A percentile compares a stretch with the other conserved stretches of the same genome.
These are phyloP conservation scores for Aphrophora alni DNA, from an alignment of 2,888 invertebrate species.

Conservation along the genomic window DNA sequence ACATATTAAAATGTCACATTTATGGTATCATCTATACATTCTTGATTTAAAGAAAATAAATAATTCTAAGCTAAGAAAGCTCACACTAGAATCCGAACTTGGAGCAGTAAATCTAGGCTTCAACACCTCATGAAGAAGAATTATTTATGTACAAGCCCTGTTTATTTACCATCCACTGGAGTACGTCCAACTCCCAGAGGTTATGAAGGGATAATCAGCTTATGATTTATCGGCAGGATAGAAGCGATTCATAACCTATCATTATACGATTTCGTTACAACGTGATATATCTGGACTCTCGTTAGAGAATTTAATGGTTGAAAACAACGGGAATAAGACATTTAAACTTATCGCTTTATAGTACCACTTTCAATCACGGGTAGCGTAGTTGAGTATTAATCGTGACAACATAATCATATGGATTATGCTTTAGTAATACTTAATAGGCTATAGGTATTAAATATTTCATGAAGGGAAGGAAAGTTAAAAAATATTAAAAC, in stretches of 20 bases:
- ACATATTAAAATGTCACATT: background rate
- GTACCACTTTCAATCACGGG: background rate
- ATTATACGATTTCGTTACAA: slow-evolving; percentile 6
- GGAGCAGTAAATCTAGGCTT: background rate
- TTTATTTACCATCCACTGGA: slow-evolving; percentile 1
- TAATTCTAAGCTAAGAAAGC: background rate
- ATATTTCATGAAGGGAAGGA: too few species aligned
- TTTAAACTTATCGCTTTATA: background rate
- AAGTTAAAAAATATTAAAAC: too few species aligned
- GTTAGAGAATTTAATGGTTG: background rate
- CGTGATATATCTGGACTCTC: slow-evolving; percentile 9
- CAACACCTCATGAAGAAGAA: background rate
- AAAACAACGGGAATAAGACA: background rate
- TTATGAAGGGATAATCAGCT: slow-evolving; percentile 5
- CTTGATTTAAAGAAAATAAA: background rate
- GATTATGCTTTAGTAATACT: too few species aligned
- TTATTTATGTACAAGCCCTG: background rate
- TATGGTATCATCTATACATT: background rate
- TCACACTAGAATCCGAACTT: background rate
- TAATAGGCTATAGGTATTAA: too few species aligned
- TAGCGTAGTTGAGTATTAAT: too few species aligned
- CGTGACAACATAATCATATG: too few species aligned
- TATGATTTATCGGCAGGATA: slow-evolving; percentile 3
- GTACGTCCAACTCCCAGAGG: background rate
- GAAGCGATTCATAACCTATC: background rate